phyloP scores from a whole-genome alignment of 2,888 invertebrate genomes.

The Thera britannica region DNA sequence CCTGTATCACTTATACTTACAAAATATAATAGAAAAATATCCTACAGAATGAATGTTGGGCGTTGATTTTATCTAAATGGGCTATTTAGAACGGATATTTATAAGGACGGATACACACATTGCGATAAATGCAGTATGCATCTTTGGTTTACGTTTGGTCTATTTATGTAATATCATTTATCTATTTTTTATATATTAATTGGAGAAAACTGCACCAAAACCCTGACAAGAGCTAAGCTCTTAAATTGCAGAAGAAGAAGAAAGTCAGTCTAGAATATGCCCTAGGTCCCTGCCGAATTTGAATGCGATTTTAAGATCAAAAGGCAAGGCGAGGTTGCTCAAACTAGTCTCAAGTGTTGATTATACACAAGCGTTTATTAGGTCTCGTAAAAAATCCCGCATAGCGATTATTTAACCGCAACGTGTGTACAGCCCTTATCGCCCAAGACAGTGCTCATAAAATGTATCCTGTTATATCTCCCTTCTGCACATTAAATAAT shows the following conservation, averaged over 20 bases:
- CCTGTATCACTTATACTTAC: constrained; percentile 14
- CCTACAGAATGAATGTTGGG: constrained; percentile 9
- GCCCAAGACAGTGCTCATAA: constrained; percentile 8
- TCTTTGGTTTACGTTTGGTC: background rate
- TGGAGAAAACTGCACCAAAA: too few species aligned
- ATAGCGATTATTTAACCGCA: background rate
- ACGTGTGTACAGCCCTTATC: background rate
- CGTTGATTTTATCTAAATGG: constrained; percentile 24
- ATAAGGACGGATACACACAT: constrained; percentile 15
- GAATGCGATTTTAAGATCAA: too few species aligned
- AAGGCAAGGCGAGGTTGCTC: too few species aligned
- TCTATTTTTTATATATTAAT: too few species aligned
- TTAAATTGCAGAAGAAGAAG: too few species aligned
- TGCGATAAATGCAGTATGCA: constrained; percentile 1
- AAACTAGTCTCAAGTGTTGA: too few species aligned
- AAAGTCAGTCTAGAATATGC: too few species aligned
- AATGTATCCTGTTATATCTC: constrained; percentile 22
- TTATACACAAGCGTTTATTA: too few species aligned
- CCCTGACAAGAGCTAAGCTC: too few species aligned
- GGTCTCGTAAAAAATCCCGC: background rate
- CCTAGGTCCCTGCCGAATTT: too few species aligned
- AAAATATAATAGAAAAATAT: constrained; percentile 25
- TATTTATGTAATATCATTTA: too few species aligned
- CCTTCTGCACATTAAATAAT: constrained; percentile 36
- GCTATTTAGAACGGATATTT: constrained; percentile 18